phyloP scores from a whole-genome alignment of 2,113 vertebrate species.

The Spea bombifrons region DNA sequence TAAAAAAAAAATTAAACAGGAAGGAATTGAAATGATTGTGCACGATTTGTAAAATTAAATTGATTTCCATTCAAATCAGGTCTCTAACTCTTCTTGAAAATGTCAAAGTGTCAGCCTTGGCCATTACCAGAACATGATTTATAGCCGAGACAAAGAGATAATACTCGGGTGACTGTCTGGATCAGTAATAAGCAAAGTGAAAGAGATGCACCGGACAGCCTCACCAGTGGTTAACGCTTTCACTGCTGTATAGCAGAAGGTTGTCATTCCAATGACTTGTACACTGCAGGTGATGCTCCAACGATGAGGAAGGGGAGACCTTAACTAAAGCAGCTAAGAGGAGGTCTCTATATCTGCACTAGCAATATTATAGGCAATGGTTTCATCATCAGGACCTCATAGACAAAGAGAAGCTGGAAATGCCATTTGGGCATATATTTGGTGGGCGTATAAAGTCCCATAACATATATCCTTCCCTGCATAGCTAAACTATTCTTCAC shows the following conservation, averaged over 20 bases:
- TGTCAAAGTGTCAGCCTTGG: slow-evolving; percentile 66
- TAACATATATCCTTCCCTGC: no score
- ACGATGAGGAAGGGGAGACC: no score
- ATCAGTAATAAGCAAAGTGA: slow-evolving; percentile 71
- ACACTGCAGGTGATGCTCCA: no score
- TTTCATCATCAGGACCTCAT: no score
- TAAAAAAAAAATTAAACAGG: slow-evolving; percentile 43
- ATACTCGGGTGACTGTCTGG: slow-evolving; percentile 84
- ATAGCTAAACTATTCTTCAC: no score
- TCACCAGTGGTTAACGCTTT: slow-evolving; percentile 56
- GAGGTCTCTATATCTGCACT: no score
- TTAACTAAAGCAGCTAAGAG: no score
- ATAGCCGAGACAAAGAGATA: slow-evolving; percentile 66
- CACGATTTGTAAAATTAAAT: slow-evolving; percentile 66
- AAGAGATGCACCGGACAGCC: slow-evolving; percentile 64
- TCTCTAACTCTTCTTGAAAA: slow-evolving; percentile 73
- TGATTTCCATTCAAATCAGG: slow-evolving; percentile 72
- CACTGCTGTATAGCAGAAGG: slow-evolving; percentile 1
- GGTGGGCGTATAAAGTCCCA: no score
- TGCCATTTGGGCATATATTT: no score
- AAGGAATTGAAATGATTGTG: slow-evolving; percentile 44
- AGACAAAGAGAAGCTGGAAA: no score
- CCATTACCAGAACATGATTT: slow-evolving; percentile 65
- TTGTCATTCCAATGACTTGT: no score
- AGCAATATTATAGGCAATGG: no score